Base-by-base conservation (phyloP, 92 coral and sea anemone genomes). In the Blastomussa wellsi region DNA sequence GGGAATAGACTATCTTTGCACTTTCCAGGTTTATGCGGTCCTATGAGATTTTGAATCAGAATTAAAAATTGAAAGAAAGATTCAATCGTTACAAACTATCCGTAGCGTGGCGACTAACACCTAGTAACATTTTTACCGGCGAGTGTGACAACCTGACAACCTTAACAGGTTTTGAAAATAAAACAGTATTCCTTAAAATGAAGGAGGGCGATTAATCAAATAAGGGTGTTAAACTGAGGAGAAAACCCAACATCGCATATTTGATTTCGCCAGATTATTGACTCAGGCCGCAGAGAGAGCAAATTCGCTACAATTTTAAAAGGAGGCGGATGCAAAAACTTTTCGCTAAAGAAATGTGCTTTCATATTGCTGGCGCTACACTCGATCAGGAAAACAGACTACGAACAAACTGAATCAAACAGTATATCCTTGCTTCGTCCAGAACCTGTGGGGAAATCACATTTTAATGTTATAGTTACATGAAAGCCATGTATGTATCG, bases 101-200 rank as follows among this genome's bases (percentile, higher is more conserved):
- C 64, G 64, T 55, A 55, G 64, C n/a, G 26, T 20, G 6, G 7
- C 64, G 64, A 55, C 22, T 57, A 22, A 57, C 65, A 57, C 29
- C 65, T 57, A 22, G n/a, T n/a, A n/a, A n/a, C n/a, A n/a, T n/a
- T 57, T 57, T 57, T 57, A 57, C 31, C n/a, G 65, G 65, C 17
- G 29, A 57, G 8, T 24, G 85, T 81, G 77, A 36, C 52, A 35
- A 72, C 51, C 75, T 53, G 68, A 42, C 60, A 79, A 81, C 36
- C 51, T 70, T 7, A 49, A 55, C 84, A 80, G 84, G 76, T 81
- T 70, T 52, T 35, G 52, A 64, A 41, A 77, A 44, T 77, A 52
- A 77, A 52, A 19, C 15, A 77, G 31, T 7, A n/a, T 29, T 36
- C 47, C 36, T 4, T 2, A 37, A 66, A 79, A 15, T 60, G 31